phyloP scores from a whole-genome alignment of 2,113 vertebrate genomes.

The Thymallus thymallus region DNA sequence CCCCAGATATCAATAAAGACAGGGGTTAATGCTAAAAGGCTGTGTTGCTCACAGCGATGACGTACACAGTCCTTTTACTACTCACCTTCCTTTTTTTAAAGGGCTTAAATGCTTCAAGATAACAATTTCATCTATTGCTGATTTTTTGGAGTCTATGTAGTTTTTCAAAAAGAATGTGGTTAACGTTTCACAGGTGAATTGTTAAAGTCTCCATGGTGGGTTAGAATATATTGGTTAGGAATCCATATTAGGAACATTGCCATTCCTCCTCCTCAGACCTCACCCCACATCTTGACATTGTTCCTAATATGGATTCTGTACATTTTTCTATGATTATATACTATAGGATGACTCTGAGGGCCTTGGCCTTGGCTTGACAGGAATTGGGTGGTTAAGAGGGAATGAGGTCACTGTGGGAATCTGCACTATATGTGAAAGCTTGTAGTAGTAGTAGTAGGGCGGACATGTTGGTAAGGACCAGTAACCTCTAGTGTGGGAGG shows the following conservation, averaged over 20 bases:
- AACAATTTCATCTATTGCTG: not conserved
- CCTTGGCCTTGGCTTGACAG: constrained; percentile 21
- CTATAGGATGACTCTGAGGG: constrained; percentile 17
- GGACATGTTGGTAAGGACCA: not conserved
- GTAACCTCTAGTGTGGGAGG: not conserved
- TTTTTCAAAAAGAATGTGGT: too few relatives aligned
- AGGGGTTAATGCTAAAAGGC: constrained; percentile 23
- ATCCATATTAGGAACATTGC: not conserved
- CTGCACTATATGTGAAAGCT: not conserved
- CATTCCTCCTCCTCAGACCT: not conserved
- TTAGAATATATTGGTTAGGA: too few relatives aligned
- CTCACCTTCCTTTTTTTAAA: constrained; percentile 9
- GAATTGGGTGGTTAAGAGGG: constrained; percentile 30
- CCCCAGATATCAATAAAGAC: constrained; percentile 25
- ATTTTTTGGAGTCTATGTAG: not conserved
- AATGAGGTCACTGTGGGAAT: constrained; percentile 28
- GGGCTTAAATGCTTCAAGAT: not conserved
- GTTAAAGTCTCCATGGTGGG: not conserved
- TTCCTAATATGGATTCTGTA: not conserved
- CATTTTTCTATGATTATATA: constrained; percentile 21
- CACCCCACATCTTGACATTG: too few relatives aligned
- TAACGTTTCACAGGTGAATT: not conserved
- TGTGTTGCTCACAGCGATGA: constrained; percentile 16
- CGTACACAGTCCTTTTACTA: not conserved
- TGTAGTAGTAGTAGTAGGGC: not conserved